A percentile compares a stretch with the other conserved stretches of the same genome.
phyloP scores from a whole-genome alignment of 1,140 invertebrate genomes.

The Drosophila jambulina region DNA sequence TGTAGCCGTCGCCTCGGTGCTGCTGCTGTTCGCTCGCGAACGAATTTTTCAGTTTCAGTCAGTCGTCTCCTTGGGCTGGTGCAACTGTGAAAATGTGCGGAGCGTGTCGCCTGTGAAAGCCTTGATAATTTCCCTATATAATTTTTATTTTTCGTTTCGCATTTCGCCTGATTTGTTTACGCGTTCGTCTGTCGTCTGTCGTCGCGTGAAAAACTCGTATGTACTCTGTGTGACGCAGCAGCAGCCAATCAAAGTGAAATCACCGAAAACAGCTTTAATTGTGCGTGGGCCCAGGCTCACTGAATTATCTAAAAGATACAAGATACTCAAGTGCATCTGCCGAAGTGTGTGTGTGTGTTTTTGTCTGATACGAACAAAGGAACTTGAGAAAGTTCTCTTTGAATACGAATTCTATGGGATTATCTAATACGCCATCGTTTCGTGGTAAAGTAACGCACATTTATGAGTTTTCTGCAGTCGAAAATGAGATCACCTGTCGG shows the following conservation, averaged over 20 bases:
- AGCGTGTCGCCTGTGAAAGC: conserved; percentile 58
- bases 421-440: conserved; percentile 51
- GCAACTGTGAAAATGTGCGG: conserved; percentile 82
- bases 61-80: conserved; percentile 84
- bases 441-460: conserved; percentile 27
- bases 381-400: conserved; percentile 37
- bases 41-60: conserved; percentile 59
- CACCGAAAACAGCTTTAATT: conserved; percentile 44
- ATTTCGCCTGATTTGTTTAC: conserved; percentile 55
- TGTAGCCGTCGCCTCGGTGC: conserved; percentile 52
- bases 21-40: conserved; percentile 39
- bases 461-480: conserved; percentile 66
- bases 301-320: conserved; percentile 44
- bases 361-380: conserved; percentile 46
- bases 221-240: conserved; percentile 30
- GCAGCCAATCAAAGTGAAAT: conserved; percentile 40
- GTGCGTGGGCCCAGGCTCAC: conserved; percentile 51
- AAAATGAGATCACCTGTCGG: conserved; percentile 60
- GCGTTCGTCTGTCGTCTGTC: conserved; percentile 17
- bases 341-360: conserved; percentile 9
- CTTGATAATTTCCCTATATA: conserved; percentile 44
- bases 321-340: conserved; percentile 55
- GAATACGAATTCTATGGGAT: conserved; percentile 35
- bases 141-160: conserved; percentile 54
- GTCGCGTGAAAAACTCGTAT: conserved; percentile 28